Conservation (phyloP, 2,888 invertebrate genomes). For the Clepsis dumicolana region DNA sequence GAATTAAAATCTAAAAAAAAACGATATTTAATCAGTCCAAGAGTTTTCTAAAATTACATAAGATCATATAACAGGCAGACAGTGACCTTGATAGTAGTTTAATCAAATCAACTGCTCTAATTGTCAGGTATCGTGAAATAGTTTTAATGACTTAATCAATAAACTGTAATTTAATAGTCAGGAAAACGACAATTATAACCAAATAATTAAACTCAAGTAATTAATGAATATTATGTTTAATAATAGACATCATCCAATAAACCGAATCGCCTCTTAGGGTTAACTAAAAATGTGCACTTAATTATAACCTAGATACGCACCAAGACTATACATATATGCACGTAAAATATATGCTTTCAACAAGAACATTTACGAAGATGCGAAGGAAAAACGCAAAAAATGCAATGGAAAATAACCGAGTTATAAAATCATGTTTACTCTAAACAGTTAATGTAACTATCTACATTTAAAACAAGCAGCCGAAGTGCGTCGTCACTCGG, state of each 20-base stretch:
- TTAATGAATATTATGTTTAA: not conserved
- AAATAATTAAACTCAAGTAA: not conserved
- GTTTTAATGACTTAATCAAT: not conserved
- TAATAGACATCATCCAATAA: not conserved
- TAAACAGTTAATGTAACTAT: constrained; percentile 21
- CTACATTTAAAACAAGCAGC: constrained; percentile 14
- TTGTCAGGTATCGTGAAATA: not conserved
- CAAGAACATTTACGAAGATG: not conserved
- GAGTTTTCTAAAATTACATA: not conserved
- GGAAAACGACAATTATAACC: not conserved
- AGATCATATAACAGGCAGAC: not conserved
- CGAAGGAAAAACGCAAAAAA: constrained; percentile 3
- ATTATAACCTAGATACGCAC: not conserved
- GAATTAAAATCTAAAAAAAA: not conserved
- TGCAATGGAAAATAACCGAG: constrained; percentile 21
- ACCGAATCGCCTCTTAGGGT: not conserved
- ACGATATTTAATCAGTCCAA: not conserved
- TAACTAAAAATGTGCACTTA: not conserved
- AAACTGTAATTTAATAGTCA: not conserved
- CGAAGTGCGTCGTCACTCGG: constrained; percentile 24
- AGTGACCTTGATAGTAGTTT: not conserved
- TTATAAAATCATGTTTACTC: constrained; percentile 26
- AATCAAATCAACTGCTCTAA: not conserved
- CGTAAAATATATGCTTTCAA: too few relatives aligned
- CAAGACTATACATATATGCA: not conserved